Conservation (phyloP, 2,888 invertebrate species). For the Acleris holmiana region DNA sequence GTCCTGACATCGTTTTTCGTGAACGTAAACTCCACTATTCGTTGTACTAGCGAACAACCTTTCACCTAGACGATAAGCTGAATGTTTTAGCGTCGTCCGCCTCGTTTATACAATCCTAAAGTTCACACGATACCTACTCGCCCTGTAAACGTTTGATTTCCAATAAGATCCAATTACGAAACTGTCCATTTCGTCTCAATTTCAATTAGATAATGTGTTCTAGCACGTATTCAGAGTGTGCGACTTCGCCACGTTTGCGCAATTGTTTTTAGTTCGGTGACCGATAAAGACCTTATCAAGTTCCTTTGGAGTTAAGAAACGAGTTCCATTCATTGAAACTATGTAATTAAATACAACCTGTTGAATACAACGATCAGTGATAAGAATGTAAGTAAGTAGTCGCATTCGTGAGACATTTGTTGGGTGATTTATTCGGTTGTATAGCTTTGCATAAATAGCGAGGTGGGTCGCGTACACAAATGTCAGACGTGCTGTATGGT, state of each 20-base stretch:
- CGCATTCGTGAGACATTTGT: constrained; percentile 12
- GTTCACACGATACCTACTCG: constrained; percentile 44
- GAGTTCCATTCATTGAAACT: constrained; percentile 61
- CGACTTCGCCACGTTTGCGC: constrained; percentile 51
- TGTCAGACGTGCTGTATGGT: constrained; percentile 50
- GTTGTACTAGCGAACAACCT: constrained; percentile 70
- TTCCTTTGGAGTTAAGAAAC: constrained; percentile 67
- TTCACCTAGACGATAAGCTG: constrained; percentile 71
- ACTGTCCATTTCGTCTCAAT: constrained; percentile 18
- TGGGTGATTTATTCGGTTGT: constrained; percentile 26
- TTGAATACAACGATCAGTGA: constrained; percentile 28
- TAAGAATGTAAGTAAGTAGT: constrained; percentile 20
- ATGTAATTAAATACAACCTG: constrained; percentile 56
- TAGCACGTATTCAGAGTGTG: not conserved
- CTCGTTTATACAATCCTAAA: constrained; percentile 48
- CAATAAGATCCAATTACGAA: constrained; percentile 6
- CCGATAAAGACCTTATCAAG: constrained; percentile 76
- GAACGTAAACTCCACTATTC: constrained; percentile 65
- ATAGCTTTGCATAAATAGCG: constrained; percentile 37
- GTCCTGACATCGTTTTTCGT: constrained; percentile 47
- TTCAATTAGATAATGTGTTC: constrained; percentile 32
- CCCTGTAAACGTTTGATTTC: constrained; percentile 2
- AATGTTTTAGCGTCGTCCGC: constrained; percentile 61
- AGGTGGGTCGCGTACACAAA: constrained; percentile 49
- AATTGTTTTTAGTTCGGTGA: constrained; percentile 67